Base-by-base conservation (phyloP, 2,797 vertebrate genomes). In the Chromis chromis region DNA sequence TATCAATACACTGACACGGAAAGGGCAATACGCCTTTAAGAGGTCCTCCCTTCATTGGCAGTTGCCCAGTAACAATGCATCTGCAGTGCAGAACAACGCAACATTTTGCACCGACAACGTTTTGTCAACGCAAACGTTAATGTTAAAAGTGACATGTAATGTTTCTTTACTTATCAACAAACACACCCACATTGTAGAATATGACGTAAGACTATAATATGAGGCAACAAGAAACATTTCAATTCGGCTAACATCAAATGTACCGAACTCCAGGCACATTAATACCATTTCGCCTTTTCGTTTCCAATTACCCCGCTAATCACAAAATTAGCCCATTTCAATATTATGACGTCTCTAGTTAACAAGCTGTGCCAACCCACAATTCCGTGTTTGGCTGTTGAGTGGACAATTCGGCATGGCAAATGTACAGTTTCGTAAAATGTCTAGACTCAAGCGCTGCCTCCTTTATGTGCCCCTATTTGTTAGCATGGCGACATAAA, bases 51-150 rank as follows among this genome's bases (percentile, higher is more conserved):
- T 84, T 81, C 27, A 16, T 48, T 79, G 74, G 74, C 78, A 72
- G 77, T 79, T 77, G 84, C 90, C 84, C 90, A 86, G 88, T 85
- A 86, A 91, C 90, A 79, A 88, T 77, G 82, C 85, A 86, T 91
- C 93, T 90, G 94, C 94, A 94, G 76, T 95, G 93, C 93, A 93
- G 91, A 74, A 73, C 79, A 79, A 68, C 68, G 85, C 78, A 78
- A 61, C 86, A 50, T 79, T 71, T 52, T 78, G 53, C 77, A 49
- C 12, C 25, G 27, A 69, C 33, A 74, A 60, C 52, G 59, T 64
- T 66, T 58, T 48, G 60, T 68, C 68, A 55, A 33, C 16, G 36
- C 27, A 4, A 17, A 58, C 19, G 0, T 21, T 4, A 3, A 9
- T 1, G 21, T 48, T 24, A 39, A 57, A 76, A 66, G 25, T 4